Evolutionary conservation across 2,797 vertebrate species (phyloP), one percentile per base, ranked within the genome.

Genomic region (Darevskia mixta): DNA sequence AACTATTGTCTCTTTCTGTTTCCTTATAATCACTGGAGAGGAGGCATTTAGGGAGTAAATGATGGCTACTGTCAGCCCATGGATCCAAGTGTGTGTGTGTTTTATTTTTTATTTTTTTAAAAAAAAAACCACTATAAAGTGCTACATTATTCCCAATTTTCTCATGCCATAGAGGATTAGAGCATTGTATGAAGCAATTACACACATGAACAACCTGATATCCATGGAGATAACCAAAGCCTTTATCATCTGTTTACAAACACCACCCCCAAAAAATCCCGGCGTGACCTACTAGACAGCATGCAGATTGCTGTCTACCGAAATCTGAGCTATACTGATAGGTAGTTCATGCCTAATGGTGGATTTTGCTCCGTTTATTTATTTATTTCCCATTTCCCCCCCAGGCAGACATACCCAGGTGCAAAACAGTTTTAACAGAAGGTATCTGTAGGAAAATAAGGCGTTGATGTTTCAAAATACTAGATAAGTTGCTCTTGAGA

Each of bases 171-270:
- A 94, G 92, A 95, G 94, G 91, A 93, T 94, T 96, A 96, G 94
- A 96, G 92, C 92, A 95, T 92, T 96, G 43, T 97, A 96, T 97
- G 94, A 98, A 97, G 95, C 95, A 97, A 97, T 98, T 96, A 97
- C 81, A 86, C 95, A 97, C 93, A 96, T 96, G 95, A 97, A 95
- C 95, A 97, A 97, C 93, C 92, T 96, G 97, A 97, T 97, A 97
- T 96, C 90, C 95, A 96, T 94, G 81, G 91, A 96, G 95, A 97
- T 73, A 95, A 95, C 86, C 88, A 93, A 94, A 95, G 93, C 89
- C 97, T 98, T 97, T 97, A 97, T 97, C 96, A 95, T 89, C 86
- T 94, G 75, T 94, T 96, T 95, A 95, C 90, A 96, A 96, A 95
- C 96, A 93, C 95, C 96, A 92, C 90, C 49, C 90, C 49, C 18